phyloP scores from a whole-genome alignment of 2,113 vertebrate genomes.

The Micronycteris hirsuta region DNA sequence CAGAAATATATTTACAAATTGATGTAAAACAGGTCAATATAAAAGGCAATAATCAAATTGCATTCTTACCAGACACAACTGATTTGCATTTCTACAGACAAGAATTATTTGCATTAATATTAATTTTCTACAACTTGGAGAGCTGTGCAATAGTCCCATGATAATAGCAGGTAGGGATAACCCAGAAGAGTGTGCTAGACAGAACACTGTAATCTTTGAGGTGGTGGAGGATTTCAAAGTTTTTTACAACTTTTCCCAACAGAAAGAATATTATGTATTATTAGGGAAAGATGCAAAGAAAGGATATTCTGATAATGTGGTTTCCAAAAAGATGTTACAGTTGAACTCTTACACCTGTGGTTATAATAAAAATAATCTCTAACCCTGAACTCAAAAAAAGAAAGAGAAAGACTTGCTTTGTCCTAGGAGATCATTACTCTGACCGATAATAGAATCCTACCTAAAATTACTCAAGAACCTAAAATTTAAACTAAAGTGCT shows the following conservation, averaged over 20 bases:
- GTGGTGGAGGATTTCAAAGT: background rate
- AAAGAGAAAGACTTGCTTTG: constrained; percentile 2
- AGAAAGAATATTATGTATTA: background rate
- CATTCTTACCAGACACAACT: background rate
- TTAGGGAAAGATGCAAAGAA: background rate
- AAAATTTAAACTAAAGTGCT: background rate
- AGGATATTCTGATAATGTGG: background rate
- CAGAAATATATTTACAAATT: background rate
- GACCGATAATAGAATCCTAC: background rate
- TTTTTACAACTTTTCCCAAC: background rate
- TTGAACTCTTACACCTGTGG: background rate
- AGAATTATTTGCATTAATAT: constrained; percentile 2
- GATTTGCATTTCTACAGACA: background rate
- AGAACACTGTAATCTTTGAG: background rate
- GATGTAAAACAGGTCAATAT: background rate
- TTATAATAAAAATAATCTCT: constrained; percentile 3
- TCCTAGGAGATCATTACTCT: background rate
- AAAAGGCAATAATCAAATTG: background rate
- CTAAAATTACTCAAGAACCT: background rate
- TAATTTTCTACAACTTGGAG: constrained; percentile 11
- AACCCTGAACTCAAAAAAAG: background rate
- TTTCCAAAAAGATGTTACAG: background rate
- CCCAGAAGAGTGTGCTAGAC: background rate
- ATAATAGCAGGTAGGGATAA: background rate
- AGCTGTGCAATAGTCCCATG: background rate